A percentile compares a stretch with the other conserved stretches of the same genome.
These are phyloP conservation scores for Centropus bengalensis DNA, from an alignment of 2,113 vertebrate genomes.

Conservation along the genomic window DNA sequence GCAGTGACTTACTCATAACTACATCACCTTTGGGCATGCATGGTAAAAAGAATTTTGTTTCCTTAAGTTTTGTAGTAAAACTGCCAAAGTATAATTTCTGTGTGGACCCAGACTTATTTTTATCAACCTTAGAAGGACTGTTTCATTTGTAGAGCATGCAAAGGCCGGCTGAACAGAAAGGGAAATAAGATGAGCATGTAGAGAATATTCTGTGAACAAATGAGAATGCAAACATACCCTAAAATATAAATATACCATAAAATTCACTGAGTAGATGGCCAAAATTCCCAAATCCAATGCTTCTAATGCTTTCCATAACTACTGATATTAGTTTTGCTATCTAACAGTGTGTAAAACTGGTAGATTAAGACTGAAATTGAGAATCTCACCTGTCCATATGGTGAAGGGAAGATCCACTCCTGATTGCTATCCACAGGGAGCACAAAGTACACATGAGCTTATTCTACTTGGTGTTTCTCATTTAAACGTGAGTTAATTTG, in stretches of 20 bases:
- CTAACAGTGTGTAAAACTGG: not conserved
- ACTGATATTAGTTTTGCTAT: fast-evolving
- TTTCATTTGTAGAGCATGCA: not conserved
- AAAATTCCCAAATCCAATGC: not conserved
- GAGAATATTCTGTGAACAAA: not conserved
- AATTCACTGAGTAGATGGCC: not conserved
- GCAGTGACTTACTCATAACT: not conserved
- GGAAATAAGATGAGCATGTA: not conserved
- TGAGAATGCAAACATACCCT: not conserved
- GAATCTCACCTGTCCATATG: not conserved
- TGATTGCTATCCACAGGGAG: fast-evolving
- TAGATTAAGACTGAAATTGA: not conserved
- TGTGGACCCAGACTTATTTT: not conserved
- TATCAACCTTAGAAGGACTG: not conserved
- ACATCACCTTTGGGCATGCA: not conserved
- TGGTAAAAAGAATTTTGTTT: not conserved
- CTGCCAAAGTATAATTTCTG: not conserved
- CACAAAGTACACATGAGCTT: not conserved
- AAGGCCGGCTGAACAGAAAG: not conserved
- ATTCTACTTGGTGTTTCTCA: not conserved
- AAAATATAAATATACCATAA: not conserved
- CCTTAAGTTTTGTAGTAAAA: not conserved
- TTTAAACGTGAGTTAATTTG: not conserved
- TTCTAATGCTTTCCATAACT: not conserved
- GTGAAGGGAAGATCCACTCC: fast-evolving